Evolutionary conservation across 2,113 vertebrate genomes (phyloP).

Genomic region (Electrona antarctica): DNA sequence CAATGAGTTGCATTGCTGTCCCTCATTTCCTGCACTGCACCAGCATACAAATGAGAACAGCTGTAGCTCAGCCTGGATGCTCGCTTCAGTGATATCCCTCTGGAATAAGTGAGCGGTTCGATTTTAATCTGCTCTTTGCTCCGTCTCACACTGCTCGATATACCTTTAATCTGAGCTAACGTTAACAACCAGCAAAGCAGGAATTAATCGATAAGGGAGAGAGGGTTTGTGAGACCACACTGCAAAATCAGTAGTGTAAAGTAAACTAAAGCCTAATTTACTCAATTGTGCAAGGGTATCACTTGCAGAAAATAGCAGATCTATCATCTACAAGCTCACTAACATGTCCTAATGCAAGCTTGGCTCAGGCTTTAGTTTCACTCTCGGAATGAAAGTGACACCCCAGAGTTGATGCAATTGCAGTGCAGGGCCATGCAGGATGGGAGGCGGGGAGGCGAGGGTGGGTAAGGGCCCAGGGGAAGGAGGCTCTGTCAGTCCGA

Average conservation of each 20-base stretch:
- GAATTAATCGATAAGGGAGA: not conserved
- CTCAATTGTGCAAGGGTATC: too few relatives aligned
- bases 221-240: not conserved
- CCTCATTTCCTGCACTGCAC: not conserved
- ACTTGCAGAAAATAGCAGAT: too few relatives aligned
- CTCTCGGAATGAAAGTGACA: too few relatives aligned
- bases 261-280: too few relatives aligned
- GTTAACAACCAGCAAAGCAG: not conserved
- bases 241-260: too few relatives aligned
- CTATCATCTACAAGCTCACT: too few relatives aligned
- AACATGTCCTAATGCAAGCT: too few relatives aligned
- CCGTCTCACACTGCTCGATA: not conserved
- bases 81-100: slow-evolving; percentile 33
- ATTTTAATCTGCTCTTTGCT: slow-evolving; percentile 19
- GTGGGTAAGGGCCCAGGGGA: not conserved
- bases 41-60: slow-evolving; percentile 49
- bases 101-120: slow-evolving; percentile 33
- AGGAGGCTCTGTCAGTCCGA: slow-evolving; percentile 34
- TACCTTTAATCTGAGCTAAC: slow-evolving; percentile 16
- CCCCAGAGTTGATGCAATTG: too few relatives aligned
- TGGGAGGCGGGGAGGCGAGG: not conserved
- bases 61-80: slow-evolving; percentile 34
- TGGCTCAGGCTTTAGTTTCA: too few relatives aligned
- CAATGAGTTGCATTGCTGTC: slow-evolving; percentile 17
- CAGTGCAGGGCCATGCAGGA: too few relatives aligned